Evolutionary conservation across 2,888 invertebrate genomes (phyloP).

Genomic region (Diadegma fenestrale): DNA sequence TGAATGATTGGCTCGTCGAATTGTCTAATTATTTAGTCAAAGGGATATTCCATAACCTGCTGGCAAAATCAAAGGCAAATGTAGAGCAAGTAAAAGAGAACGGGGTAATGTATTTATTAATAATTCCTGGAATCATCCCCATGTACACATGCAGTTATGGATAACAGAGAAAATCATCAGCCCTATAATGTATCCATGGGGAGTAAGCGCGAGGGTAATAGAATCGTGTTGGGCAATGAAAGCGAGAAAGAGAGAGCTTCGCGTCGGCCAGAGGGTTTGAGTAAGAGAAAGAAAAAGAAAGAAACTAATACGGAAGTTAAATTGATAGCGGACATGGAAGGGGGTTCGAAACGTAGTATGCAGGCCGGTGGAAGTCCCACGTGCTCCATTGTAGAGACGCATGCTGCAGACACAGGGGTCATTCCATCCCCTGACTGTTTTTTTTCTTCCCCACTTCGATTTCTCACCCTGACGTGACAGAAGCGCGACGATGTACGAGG

Average conservation of each 20-base stretch:
- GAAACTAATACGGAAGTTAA: conserved; percentile 67
- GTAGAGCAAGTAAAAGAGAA: background rate
- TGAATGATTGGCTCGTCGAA: background rate
- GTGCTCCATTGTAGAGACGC: conserved; percentile 59
- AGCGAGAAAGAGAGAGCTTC: background rate
- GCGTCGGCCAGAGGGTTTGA: conserved; percentile 27
- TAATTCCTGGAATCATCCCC: conserved; percentile 43
- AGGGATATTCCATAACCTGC: background rate
- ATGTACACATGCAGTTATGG: conserved; percentile 16
- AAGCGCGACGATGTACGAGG: conserved; percentile 50
- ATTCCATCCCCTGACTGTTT: conserved; percentile 39
- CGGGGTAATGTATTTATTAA: conserved; percentile 30
- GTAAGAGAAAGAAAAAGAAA: conserved; percentile 25
- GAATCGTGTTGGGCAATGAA: conserved; percentile 44
- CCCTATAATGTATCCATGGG: conserved; percentile 64
- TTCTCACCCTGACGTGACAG: conserved; percentile 52
- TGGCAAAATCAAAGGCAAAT: background rate
- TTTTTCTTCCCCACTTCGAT: conserved; percentile 56
- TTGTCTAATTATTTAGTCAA: background rate
- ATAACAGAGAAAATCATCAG: conserved; percentile 39
- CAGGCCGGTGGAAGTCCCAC: conserved; percentile 54
- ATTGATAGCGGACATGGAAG: conserved; percentile 75
- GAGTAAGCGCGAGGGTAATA: conserved; percentile 55
- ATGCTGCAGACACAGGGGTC: conserved; percentile 37
- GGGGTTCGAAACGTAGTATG: conserved; percentile 73